These are phyloP conservation scores for Benitochromis conjunctus DNA, from an alignment of 2,113 vertebrate species.

Conservation along the genomic window DNA sequence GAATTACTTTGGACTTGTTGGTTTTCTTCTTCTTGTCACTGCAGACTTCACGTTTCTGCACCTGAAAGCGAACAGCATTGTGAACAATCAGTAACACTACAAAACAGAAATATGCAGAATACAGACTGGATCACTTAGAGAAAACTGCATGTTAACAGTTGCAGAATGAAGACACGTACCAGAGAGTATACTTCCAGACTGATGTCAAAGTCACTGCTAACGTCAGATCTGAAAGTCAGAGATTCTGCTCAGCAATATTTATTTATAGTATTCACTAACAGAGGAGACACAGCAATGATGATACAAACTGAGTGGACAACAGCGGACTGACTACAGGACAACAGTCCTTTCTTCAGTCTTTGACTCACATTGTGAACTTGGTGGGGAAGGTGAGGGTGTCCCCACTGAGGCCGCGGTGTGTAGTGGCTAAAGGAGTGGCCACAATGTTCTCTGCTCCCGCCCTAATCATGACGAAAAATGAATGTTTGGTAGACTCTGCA, in stretches of 20 bases:
- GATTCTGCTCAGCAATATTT: neutral
- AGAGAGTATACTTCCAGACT: constrained; percentile 88
- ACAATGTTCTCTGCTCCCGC: constrained; percentile 87
- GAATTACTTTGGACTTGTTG: constrained; percentile 87
- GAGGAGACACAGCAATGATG: neutral
- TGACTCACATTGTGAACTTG: constrained; percentile 84
- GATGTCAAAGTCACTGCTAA: constrained; percentile 89
- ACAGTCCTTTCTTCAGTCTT: neutral
- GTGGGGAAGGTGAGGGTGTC: constrained; percentile 89
- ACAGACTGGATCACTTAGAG: neutral
- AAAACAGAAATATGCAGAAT: neutral
- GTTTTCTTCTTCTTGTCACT: constrained; percentile 90
- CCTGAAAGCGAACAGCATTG: constrained; percentile 60
- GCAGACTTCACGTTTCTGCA: constrained; percentile 81
- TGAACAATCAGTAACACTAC: neutral
- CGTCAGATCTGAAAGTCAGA: constrained; percentile 77
- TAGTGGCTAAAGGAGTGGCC: constrained; percentile 85
- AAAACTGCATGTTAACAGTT: accelerated
- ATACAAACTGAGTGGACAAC: neutral
- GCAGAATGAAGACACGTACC: constrained; percentile 71
- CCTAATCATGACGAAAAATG: constrained; percentile 87
- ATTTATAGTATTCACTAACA: neutral
- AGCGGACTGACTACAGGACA: neutral
- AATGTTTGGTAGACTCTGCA: constrained; percentile 86
- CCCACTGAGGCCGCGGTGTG: constrained; percentile 81